Evolutionary conservation across 2,113 vertebrate species (phyloP).

Genomic region (Lasiurus borealis): DNA sequence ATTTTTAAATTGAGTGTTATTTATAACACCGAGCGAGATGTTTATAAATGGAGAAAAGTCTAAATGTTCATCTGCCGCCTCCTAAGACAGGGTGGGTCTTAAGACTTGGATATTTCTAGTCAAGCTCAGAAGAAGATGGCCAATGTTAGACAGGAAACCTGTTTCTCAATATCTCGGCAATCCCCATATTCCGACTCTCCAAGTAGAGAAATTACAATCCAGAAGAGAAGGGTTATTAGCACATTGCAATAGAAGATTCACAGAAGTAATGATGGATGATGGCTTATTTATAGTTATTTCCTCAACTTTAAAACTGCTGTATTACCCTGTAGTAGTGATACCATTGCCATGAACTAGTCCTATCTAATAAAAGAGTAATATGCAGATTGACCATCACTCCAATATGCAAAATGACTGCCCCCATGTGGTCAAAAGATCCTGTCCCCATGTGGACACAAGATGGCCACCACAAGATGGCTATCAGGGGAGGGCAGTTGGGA

Average conservation of each 20-base stretch:
- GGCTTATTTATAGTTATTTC: constrained; percentile 11
- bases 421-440: too few relatives aligned
- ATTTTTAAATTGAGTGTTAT: constrained; percentile 81
- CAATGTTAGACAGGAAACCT: constrained; percentile 24
- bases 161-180: not conserved
- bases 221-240: constrained; percentile 8
- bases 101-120: constrained; percentile 75
- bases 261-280: not conserved
- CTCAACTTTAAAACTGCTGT: not conserved
- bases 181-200: not conserved
- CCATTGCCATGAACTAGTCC: not conserved
- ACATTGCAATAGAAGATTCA: not conserved
- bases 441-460: too few relatives aligned
- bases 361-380: too few relatives aligned
- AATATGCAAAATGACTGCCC: too few relatives aligned
- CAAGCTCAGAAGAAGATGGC: constrained; percentile 57
- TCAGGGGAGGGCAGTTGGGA: too few relatives aligned
- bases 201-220: constrained; percentile 30
- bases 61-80: constrained; percentile 81
- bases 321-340: not conserved
- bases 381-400: too few relatives aligned
- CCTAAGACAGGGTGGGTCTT: constrained; percentile 75
- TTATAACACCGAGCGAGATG: constrained; percentile 83
- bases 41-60: constrained; percentile 82
- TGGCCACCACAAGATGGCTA: too few relatives aligned